Conservation (phyloP, 2,797 vertebrate species). For the Ceyx erithaca region DNA sequence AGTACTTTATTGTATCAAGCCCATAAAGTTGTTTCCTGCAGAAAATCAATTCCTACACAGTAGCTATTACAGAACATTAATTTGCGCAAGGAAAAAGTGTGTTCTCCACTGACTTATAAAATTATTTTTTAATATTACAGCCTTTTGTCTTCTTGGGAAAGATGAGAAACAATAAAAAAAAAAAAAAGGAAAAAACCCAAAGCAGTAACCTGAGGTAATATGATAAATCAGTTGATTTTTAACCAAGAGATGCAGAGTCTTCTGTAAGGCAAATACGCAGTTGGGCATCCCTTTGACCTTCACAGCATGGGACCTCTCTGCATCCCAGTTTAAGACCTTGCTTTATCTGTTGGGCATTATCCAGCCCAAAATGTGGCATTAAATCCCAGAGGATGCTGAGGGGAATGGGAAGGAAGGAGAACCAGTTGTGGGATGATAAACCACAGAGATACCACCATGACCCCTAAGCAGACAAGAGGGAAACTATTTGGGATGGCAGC, state of each 20-base stretch:
- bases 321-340: background rate
- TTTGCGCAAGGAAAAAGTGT: background rate
- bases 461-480: background rate
- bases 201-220: background rate
- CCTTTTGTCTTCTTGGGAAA: background rate
- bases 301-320: background rate
- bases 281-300: background rate
- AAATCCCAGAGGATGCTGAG: background rate
- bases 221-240: background rate
- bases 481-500: background rate
- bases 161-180: background rate
- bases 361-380: background rate
- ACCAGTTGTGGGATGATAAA: background rate
- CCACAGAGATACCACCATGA: background rate
- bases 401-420: background rate
- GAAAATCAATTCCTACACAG: conserved; percentile 20
- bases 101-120: background rate
- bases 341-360: background rate
- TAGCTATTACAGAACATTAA: conserved; percentile 30
- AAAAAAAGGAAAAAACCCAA: no score
- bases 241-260: background rate
- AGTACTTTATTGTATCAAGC: background rate
- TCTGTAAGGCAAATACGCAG: background rate
- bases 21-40: conserved; percentile 6
- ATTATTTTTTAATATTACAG: background rate